A percentile compares a stretch with the other conserved stretches of the same genome.
Conservation (phyloP, 2,888 invertebrate species). For the Standfussiana lucernea region DNA sequence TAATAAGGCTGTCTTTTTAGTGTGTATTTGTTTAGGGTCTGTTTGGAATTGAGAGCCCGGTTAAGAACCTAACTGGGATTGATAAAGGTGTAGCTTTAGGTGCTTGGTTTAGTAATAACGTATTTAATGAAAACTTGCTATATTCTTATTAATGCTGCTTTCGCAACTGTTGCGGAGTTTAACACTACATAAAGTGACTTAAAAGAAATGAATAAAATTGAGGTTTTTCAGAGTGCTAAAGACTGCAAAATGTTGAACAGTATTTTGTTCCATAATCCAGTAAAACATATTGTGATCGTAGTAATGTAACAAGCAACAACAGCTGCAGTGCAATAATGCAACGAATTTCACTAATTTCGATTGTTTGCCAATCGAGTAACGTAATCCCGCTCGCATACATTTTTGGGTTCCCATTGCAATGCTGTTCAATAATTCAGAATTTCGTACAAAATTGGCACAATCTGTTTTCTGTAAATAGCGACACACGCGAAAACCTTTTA, state of each 20-base stretch:
- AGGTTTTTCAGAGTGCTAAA: neutral
- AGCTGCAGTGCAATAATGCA: slow-evolving; percentile 15
- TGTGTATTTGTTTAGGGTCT: neutral
- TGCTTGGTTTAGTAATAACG: neutral
- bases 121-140: neutral
- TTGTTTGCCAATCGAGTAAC: slow-evolving; percentile 30
- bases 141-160: neutral
- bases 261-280: neutral
- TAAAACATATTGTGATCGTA: neutral
- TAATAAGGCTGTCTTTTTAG: neutral
- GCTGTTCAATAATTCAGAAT: slow-evolving; percentile 39
- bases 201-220: neutral
- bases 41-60: neutral
- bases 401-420: slow-evolving; percentile 26
- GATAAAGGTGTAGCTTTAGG: neutral
- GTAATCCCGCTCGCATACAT: slow-evolving; percentile 21
- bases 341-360: slow-evolving; percentile 38
- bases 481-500: neutral
- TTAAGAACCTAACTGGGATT: neutral
- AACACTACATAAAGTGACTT: neutral
- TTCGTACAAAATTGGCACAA: slow-evolving; percentile 20
- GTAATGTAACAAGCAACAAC: slow-evolving; percentile 1
- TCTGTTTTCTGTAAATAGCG: slow-evolving; percentile 7
- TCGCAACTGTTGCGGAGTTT: neutral
- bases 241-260: neutral